Evolutionary conservation across 2,888 invertebrate species (phyloP).

Genomic region (Cerceris rybyensis): DNA sequence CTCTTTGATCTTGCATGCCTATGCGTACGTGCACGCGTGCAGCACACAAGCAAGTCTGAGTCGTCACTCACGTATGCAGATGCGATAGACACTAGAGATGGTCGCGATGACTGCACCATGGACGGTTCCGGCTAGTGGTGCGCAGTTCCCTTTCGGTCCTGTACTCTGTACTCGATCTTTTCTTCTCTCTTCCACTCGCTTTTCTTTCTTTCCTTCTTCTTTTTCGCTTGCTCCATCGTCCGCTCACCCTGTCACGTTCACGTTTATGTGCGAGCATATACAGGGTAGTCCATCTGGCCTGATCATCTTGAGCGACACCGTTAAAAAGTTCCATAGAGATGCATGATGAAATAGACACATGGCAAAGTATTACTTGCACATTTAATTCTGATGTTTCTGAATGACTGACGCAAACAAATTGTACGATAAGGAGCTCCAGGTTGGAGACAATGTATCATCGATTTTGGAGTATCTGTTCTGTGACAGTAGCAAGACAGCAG

Average conservation of each 20-base stretch:
- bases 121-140: conserved; percentile 81
- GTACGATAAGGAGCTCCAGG: too few relatives aligned
- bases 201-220: conserved; percentile 46
- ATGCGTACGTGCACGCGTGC: conserved; percentile 45
- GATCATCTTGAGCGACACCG: background rate
- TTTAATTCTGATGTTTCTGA: too few relatives aligned
- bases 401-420: too few relatives aligned
- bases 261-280: conserved; percentile 20
- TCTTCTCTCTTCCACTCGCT: conserved; percentile 55
- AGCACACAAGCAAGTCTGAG: conserved; percentile 44
- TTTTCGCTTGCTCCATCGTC: conserved; percentile 55
- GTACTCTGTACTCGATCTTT: conserved; percentile 61
- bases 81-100: conserved; percentile 78
- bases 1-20: conserved; percentile 50
- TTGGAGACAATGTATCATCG: too few relatives aligned
- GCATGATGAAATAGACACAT: too few relatives aligned
- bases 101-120: conserved; percentile 79
- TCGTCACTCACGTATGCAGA: conserved; percentile 74
- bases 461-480: too few relatives aligned
- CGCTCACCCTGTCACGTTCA: conserved; percentile 49
- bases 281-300: conserved; percentile 30
- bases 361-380: too few relatives aligned
- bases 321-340: background rate
- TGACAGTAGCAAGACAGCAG: too few relatives aligned
- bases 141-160: conserved; percentile 78